Evolutionary conservation across 2,888 invertebrate genomes (phyloP), one percentile per base, ranked within the genome.

Genomic region (Euplexia lucipara): DNA sequence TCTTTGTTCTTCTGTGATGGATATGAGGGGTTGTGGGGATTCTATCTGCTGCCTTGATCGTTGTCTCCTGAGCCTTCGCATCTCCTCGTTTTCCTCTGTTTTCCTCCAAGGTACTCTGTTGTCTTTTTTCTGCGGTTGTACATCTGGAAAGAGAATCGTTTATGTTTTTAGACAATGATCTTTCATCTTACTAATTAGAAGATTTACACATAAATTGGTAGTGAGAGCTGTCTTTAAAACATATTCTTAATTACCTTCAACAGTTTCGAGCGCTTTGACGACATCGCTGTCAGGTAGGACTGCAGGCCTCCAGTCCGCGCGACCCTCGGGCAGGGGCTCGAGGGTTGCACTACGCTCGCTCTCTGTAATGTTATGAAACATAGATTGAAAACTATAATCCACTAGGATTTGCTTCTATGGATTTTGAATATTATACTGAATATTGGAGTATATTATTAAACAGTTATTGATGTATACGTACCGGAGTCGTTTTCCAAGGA

Each of bases 401-500:
- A 26, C 3, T 26, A 5, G 26, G 5, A 2, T 26, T 26, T 26
- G 5, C 26, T 26, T 26, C 5, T 26, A 26, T 26, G 26, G 26
- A 6, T 10, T 8, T 6, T 10, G 9, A 35, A 2, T n/a, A n/a
- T n/a, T n/a, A n/a, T n/a, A n/a, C n/a, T n/a, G n/a, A n/a, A n/a
- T n/a, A n/a, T n/a, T n/a, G n/a, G n/a, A n/a, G n/a, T n/a, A n/a
- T n/a, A n/a, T n/a, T n/a, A n/a, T n/a, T n/a, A n/a, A n/a, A n/a
- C n/a, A n/a, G n/a, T n/a, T n/a, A n/a, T n/a, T n/a, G n/a, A n/a
- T n/a, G 10, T 9, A 8, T 44, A 16, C 72, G 62, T 89, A 98
- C 98, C 98, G 92, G 98, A 97, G 95, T 98, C 98, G 95, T 97
- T 97, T 96, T 98, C 98, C 92, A 97, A 96, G 92, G 97, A 97